Percentiles rank a stretch among this genome's conserved stretches.
Conservation (phyloP, 1,140 invertebrate genomes). For the Condylostylus longicornis region DNA sequence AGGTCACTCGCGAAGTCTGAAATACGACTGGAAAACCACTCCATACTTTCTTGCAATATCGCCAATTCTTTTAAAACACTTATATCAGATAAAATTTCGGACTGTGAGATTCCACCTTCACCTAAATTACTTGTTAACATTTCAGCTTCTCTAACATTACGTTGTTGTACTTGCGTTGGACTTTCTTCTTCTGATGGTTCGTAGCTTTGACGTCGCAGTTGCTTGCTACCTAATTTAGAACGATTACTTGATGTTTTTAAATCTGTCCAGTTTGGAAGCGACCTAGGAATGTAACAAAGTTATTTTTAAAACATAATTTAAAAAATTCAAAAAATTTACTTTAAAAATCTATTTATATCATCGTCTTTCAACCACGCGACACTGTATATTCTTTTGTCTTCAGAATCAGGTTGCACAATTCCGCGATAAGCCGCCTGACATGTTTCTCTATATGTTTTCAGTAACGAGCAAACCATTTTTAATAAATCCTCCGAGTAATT, state of each 20-base stretch:
- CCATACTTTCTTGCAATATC: slow-evolving; percentile 82
- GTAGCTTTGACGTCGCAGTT: slow-evolving; percentile 24
- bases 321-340: slow-evolving; percentile 33
- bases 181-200: slow-evolving; percentile 49
- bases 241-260: slow-evolving; percentile 43
- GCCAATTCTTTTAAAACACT: slow-evolving; percentile 66
- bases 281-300: slow-evolving; percentile 35
- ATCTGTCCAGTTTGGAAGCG: slow-evolving; percentile 67
- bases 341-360: slow-evolving; percentile 80
- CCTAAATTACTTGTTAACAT: slow-evolving; percentile 78
- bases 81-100: slow-evolving; percentile 67
- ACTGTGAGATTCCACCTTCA: slow-evolving; percentile 66
- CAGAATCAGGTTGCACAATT: slow-evolving; percentile 64
- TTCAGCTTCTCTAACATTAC: slow-evolving; percentile 79
- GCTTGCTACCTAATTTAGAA: slow-evolving; percentile 22
- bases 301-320: background rate
- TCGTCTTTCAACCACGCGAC: slow-evolving; percentile 87
- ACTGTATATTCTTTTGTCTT: slow-evolving; percentile 67
- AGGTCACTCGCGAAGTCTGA: slow-evolving; percentile 38
- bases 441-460: slow-evolving; percentile 60
- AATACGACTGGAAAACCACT: slow-evolving; percentile 50
- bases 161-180: slow-evolving; percentile 59
- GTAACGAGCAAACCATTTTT: slow-evolving; percentile 30
- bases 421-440: slow-evolving; percentile 58
- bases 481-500: slow-evolving; percentile 30